These are phyloP conservation scores for Nomia melanderi DNA, from an alignment of 1,140 invertebrate species.

Conservation along the genomic window DNA sequence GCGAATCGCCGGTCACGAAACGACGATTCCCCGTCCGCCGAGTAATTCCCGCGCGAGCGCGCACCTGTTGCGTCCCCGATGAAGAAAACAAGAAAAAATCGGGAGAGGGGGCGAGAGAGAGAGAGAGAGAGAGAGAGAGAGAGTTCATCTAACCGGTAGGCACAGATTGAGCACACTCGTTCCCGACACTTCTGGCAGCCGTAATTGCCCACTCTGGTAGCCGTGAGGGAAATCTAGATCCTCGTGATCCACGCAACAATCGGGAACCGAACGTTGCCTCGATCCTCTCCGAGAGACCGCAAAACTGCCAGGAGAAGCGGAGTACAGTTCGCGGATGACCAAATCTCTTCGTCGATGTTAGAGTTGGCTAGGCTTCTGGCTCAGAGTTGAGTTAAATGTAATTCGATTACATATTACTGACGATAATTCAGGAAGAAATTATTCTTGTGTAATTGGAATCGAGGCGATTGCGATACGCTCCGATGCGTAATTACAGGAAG, in stretches of 20 bases:
- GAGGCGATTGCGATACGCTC: too few relatives aligned
- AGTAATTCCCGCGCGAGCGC: neutral
- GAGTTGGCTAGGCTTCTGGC: too few relatives aligned
- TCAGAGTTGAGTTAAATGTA: too few relatives aligned
- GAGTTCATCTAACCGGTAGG: conserved; percentile 7
- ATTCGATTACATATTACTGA: too few relatives aligned
- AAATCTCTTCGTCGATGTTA: too few relatives aligned
- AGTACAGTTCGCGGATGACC: too few relatives aligned
- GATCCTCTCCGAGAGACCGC: conserved; percentile 39
- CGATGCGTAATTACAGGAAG: too few relatives aligned
- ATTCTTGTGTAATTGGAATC: too few relatives aligned
- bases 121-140: neutral
- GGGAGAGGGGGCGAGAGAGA: neutral
- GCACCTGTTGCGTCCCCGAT: conserved; percentile 34
- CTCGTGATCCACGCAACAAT: conserved; percentile 30
- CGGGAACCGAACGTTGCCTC: conserved; percentile 28
- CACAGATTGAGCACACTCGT: neutral
- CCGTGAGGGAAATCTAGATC: conserved; percentile 30
- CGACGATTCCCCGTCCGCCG: neutral
- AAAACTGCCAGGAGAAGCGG: too few relatives aligned
- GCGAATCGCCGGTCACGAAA: conserved; percentile 10
- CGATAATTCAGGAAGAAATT: too few relatives aligned
- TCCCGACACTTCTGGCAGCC: neutral
- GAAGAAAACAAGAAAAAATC: neutral
- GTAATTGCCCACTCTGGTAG: conserved; percentile 4